Evolutionary conservation across 1,140 invertebrate genomes (phyloP), one percentile per base, ranked within the genome.

Genomic region (Drosophila prosaltans): DNA sequence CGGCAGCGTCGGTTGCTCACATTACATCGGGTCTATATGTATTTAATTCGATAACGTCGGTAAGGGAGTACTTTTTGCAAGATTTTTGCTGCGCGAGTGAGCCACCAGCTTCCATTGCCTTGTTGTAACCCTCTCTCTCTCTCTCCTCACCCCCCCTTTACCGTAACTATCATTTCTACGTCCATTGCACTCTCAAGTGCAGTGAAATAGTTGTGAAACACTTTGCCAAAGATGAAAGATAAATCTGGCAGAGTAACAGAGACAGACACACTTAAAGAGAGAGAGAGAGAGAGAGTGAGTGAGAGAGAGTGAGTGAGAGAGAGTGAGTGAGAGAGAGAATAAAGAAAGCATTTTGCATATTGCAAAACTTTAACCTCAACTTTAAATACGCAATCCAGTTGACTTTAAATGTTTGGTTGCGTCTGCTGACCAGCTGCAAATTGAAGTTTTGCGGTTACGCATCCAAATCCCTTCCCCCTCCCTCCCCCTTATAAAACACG

Each of bases 141-240:
- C 24, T 1, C 10, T 10, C 10, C 7, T 16, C 11, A 5, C 3
- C 57, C 59, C 32, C 16, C 26, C 21, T 2, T 43, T 43, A 26
- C n/a, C 60, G 8, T 54, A 26, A 24, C 21, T 51, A 26, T n/a
- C 16, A 26, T 39, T 40, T 28, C 69, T 67, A 58, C 55, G 40
- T 32, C 43, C 65, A 69, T 41, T 72, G 64, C 81, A 69, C 72
- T 83, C 76, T 88, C 80, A 88, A 86, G 84, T 86, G 83, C 83
- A 88, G 72, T 88, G 83, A 83, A 86, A 86, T 86, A 86, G 83
- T 86, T 86, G 83, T 86, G 83, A 86, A 86, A 86, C 83, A 86
- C 84, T 88, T 88, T 88, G 83, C 83, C 83, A 88, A 88, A 88
- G 84, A 88, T 88, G 84, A 88, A 89, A 88, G 83, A 88, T 88